These are phyloP conservation scores for Chrysemys picta DNA, from an alignment of 2,113 vertebrate genomes.

Conservation along the genomic window DNA sequence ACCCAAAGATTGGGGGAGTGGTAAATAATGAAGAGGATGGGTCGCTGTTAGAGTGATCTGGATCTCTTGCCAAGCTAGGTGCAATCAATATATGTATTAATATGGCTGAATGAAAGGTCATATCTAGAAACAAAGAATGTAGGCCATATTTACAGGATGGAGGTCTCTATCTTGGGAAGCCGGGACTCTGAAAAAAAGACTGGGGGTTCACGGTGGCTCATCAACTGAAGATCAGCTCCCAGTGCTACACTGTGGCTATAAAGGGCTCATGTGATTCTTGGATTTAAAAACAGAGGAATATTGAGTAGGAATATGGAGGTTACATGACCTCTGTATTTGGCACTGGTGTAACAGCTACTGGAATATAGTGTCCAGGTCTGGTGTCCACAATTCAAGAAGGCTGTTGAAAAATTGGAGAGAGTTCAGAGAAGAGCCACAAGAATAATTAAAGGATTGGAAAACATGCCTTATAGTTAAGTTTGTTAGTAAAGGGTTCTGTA, in stretches of 20 bases:
- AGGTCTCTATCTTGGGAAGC: neutral
- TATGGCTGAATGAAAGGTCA: neutral
- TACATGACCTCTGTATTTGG: neutral
- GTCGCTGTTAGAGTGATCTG: neutral
- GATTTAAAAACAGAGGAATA: neutral
- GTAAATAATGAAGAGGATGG: neutral
- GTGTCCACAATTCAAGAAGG: neutral
- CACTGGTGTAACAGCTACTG: neutral
- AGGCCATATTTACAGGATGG: neutral
- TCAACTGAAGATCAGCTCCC: neutral
- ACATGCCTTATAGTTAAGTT: neutral
- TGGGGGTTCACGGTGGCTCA: neutral
- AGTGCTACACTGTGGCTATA: neutral
- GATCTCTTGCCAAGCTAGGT: neutral
- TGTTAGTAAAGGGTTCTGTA: neutral
- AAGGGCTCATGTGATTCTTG: neutral
- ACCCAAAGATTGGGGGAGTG: neutral
- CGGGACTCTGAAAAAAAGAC: neutral
- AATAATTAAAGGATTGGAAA: neutral
- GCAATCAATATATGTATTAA: neutral
- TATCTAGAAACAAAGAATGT: neutral
- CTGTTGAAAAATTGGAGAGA: neutral
- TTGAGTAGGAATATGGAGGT: neutral
- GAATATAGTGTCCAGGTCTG: neutral
- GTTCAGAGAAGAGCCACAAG: neutral